These are phyloP conservation scores for Macroglossus sobrinus DNA, from an alignment of 2,113 vertebrate genomes.

Conservation along the genomic window DNA sequence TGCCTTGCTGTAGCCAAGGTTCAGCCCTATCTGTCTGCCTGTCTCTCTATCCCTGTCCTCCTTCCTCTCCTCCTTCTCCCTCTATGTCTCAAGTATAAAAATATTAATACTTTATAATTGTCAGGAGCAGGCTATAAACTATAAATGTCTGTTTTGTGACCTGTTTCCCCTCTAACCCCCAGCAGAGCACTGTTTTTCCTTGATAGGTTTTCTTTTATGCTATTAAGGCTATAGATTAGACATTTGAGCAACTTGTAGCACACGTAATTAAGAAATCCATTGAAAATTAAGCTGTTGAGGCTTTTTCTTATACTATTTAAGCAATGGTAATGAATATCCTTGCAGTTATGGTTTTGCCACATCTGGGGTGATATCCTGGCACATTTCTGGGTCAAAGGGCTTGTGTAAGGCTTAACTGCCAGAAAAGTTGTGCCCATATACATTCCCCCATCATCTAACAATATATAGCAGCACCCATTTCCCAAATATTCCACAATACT, in stretches of 20 bases:
- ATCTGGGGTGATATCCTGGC: neutral
- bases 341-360: neutral
- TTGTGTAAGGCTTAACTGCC: neutral
- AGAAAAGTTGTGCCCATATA: neutral
- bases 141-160: conserved; percentile 15
- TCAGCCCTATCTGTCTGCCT: neutral
- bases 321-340: neutral
- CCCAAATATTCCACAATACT: neutral
- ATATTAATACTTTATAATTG: conserved; percentile 46
- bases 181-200: neutral
- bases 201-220: neutral
- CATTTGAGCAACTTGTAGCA: neutral
- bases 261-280: neutral
- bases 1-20: neutral
- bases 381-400: neutral
- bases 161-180: neutral
- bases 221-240: neutral
- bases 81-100: neutral
- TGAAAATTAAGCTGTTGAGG: conserved; percentile 4
- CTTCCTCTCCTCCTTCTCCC: no score
- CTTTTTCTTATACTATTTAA: neutral
- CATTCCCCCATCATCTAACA: neutral
- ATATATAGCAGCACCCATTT: neutral
- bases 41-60: no score
- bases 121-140: neutral